Conservation (phyloP, 2,888 invertebrate genomes). For the Cosmia trapezina region DNA sequence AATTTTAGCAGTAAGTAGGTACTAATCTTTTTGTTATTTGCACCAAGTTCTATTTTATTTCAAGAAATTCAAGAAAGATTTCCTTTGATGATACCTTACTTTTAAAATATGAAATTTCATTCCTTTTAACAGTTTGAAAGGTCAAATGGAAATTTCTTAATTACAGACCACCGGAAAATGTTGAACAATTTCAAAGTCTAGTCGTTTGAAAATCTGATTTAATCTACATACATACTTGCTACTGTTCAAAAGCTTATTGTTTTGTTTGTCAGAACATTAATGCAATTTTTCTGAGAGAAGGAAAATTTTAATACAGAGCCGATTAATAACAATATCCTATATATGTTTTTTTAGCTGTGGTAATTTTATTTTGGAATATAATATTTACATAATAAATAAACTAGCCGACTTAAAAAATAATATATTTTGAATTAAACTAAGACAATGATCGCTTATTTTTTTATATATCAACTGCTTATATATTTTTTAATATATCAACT, state of each 20-base stretch:
- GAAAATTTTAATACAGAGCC: not conserved
- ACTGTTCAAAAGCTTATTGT: constrained; percentile 3
- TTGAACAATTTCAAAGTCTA: constrained; percentile 18
- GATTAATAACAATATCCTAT: too few species aligned
- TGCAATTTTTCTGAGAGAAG: too few species aligned
- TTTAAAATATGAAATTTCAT: constrained; percentile 26
- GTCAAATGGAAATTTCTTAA: constrained; percentile 39
- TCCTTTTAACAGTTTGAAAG: constrained; percentile 4
- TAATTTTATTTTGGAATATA: too few species aligned
- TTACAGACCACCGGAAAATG: constrained; percentile 36
- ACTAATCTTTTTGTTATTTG: not conserved
- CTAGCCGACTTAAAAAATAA: not conserved
- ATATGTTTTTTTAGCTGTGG: too few species aligned
- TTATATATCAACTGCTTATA: too few species aligned
- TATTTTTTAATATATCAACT: not conserved
- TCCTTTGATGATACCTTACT: not conserved
- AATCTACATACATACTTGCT: constrained; percentile 14
- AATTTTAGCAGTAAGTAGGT: too few species aligned
- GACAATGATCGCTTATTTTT: not conserved
- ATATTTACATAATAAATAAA: too few species aligned
- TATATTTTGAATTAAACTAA: not conserved
- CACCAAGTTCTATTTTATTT: not conserved
- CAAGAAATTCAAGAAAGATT: not conserved
- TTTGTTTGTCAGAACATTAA: not conserved
- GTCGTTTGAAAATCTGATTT: constrained; percentile 8